A percentile compares a stretch with the other conserved stretches of the same genome.
These are phyloP conservation scores for Drosophila stalkeri DNA, from an alignment of 2,888 invertebrate species.

Conservation along the genomic window DNA sequence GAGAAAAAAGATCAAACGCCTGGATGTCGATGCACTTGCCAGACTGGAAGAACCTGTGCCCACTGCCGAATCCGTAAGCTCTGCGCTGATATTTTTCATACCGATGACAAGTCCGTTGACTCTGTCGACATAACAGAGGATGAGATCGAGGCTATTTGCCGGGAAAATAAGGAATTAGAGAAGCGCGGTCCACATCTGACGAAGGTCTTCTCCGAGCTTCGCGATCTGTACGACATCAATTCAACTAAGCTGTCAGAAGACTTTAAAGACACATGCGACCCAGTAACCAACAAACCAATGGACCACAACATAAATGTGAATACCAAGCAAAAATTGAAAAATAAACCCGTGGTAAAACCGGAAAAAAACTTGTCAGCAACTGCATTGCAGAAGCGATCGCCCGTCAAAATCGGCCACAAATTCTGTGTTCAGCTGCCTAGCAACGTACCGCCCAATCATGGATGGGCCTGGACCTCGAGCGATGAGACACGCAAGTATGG, in stretches of 20 bases:
- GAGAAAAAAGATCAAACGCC: background rate
- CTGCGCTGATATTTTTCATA: constrained; percentile 75
- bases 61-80: constrained; percentile 80
- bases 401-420: constrained; percentile 32
- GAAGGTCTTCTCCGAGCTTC: constrained; percentile 82
- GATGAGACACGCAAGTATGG: constrained; percentile 66
- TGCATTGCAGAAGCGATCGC: background rate
- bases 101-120: constrained; percentile 12
- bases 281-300: background rate
- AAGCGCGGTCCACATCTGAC: constrained; percentile 80
- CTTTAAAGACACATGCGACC: constrained; percentile 53
- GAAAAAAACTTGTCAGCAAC: background rate
- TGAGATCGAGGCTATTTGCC: constrained; percentile 60
- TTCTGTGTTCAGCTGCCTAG: constrained; percentile 30
- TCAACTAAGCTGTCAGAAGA: constrained; percentile 48
- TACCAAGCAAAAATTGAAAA: background rate
- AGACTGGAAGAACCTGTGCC: constrained; percentile 75
- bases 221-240: constrained; percentile 80
- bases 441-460: constrained; percentile 88
- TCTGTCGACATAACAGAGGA: constrained; percentile 46
- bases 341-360: background rate
- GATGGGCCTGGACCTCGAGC: constrained; percentile 88
- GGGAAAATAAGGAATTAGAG: constrained; percentile 37
- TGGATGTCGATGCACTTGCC: constrained; percentile 76
- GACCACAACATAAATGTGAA: background rate